Evolutionary conservation across 2,113 vertebrate genomes (phyloP).

Genomic region (Fulmarus glacialis): DNA sequence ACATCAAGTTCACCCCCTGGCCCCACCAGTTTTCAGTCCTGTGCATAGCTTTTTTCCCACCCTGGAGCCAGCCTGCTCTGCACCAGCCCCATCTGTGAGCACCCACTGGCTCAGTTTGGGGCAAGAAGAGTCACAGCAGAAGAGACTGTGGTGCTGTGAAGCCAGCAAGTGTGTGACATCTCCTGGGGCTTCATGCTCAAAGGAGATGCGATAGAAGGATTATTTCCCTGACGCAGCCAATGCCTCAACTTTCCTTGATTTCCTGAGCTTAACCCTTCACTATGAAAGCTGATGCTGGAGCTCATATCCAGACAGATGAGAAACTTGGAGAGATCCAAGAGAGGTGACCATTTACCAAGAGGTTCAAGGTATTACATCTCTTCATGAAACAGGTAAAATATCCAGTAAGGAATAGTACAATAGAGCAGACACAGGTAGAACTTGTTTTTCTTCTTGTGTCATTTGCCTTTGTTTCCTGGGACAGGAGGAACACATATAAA

Average conservation of each 20-base stretch:
- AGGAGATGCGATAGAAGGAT: not conserved
- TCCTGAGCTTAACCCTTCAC: not conserved
- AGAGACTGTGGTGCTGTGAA: not conserved
- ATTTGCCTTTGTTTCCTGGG: not conserved
- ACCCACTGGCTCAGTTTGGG: not conserved
- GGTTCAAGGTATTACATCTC: not conserved
- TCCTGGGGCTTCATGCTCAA: not conserved
- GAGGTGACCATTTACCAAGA: not conserved
- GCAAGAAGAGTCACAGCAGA: not conserved
- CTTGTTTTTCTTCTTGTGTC: not conserved
- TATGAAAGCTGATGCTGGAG: not conserved
- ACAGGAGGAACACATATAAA: not conserved
- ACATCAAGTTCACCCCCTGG: fast-evolving
- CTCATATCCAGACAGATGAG: not conserved
- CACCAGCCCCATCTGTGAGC: not conserved
- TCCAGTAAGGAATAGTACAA: not conserved
- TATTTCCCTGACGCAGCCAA: not conserved
- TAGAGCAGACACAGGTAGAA: not conserved
- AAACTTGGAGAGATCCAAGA: not conserved
- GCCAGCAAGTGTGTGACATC: not conserved
- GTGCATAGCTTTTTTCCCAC: not conserved
- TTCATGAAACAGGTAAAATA: not conserved
- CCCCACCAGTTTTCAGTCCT: not conserved
- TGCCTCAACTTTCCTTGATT: not conserved
- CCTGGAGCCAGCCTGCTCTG: not conserved